phyloP scores from a whole-genome alignment of 2,888 invertebrate genomes.

The Cetonia aurata region DNA sequence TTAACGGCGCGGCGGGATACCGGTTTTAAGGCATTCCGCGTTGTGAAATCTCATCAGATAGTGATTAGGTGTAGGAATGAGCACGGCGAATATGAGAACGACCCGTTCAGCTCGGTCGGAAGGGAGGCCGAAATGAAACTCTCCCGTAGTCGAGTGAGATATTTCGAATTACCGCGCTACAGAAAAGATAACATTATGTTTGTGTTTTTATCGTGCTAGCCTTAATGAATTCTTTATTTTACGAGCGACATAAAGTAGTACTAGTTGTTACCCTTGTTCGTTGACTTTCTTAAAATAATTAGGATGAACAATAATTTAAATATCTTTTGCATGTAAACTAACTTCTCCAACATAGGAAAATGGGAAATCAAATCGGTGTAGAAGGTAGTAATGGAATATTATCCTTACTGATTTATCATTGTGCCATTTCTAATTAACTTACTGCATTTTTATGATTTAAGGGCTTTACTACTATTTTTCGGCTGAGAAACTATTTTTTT shows the following conservation, averaged over 20 bases:
- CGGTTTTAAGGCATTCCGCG: slow-evolving; percentile 25
- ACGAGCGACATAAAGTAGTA: slow-evolving; percentile 7
- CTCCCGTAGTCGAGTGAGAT: background rate
- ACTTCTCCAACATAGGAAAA: background rate
- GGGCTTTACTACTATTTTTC: no score
- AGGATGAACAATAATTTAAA: slow-evolving; percentile 2
- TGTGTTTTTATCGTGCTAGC: slow-evolving; percentile 19
- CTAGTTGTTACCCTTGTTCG: slow-evolving; percentile 12
- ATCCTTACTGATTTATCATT: no score
- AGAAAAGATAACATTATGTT: slow-evolving; percentile 31
- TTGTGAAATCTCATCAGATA: slow-evolving; percentile 39
- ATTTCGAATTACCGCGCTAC: background rate
- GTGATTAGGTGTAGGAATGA: slow-evolving; percentile 27
- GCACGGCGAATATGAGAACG: slow-evolving; percentile 15
- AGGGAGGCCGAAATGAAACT: slow-evolving; percentile 11
- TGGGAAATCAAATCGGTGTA: no score
- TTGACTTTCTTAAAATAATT: slow-evolving; percentile 7
- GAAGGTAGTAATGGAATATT: no score
- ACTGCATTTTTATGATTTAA: no score
- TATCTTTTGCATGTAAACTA: background rate
- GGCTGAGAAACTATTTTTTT: no score
- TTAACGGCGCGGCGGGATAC: slow-evolving; percentile 34
- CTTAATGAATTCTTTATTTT: slow-evolving; percentile 32
- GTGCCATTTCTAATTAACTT: no score
- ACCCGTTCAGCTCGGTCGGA: background rate